Base-by-base conservation (phyloP, 2,113 vertebrate genomes). In the Cyanocitta stelleri region DNA sequence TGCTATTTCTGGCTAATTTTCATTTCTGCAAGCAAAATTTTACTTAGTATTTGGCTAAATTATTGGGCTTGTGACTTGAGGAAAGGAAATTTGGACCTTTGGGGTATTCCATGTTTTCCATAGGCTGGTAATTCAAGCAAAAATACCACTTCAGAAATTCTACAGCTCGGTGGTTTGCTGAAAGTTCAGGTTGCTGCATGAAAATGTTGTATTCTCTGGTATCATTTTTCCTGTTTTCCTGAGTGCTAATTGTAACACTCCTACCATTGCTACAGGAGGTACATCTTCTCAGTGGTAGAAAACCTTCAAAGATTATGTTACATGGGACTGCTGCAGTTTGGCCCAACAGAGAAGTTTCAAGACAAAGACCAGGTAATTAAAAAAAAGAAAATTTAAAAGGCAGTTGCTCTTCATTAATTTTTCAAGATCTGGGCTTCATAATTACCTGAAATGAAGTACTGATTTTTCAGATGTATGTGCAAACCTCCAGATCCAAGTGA, bases 241-340 rank as follows among this genome's bases (percentile, higher is more conserved):
- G 52, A 56, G 15, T 71, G 29, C 48, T 80, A 48, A 87, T 12
- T 71, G 22, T 54, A 72, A 58, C 37, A 24, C 21, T 49, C 33
- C n/a, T 59, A 30, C 76, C 66, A 44, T 27, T 91, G 16, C 90
- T 94, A 13, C 95, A 99, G 99, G 97, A 98, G 98, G 43, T 99
- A 99, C 96, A 98, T 99, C 62, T 99, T 98, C 64, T 98, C 98
- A 2, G 98, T 99, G 82, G 95, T 98, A n/a, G 99, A 99, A 97
- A 98, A 97, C 90, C 97, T 99, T 59, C 98, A 99, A 88, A 98
- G 98, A 39, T 89, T 99, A 39, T 98, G 98, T 93, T 99, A 98
- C 84, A 99, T 99, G 99, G 99, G 99, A 37, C 94, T 99, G 84
- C 90, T 99, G 67, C 99, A 99, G 95, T 99, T 99, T 63, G 99